A percentile compares a stretch with the other conserved stretches of the same genome.
These are phyloP conservation scores for Chironomus tepperi DNA, from an alignment of 1,140 invertebrate genomes.

Conservation along the genomic window DNA sequence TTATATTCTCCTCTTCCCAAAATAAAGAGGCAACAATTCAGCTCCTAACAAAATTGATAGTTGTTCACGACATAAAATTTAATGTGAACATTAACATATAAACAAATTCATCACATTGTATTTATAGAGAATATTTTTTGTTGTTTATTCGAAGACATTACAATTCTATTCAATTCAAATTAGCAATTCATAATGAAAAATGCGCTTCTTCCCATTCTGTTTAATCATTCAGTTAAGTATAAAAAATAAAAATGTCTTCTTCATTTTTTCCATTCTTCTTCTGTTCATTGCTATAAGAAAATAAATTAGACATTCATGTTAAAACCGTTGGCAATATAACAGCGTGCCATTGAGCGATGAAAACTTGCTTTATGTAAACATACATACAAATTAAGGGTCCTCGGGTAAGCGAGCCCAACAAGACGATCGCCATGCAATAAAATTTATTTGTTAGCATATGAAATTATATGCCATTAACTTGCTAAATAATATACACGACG, in stretches of 20 bases:
- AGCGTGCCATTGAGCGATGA: not conserved
- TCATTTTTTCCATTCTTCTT: too few species aligned
- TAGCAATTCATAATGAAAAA: constrained; percentile 16
- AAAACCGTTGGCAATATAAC: not conserved
- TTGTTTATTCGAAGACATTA: not conserved
- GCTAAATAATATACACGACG: too few species aligned
- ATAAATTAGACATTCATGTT: constrained; percentile 13
- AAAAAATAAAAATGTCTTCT: too few species aligned
- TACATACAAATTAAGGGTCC: constrained; percentile 12
- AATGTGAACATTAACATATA: constrained; percentile 15
- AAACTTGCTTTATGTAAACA: not conserved
- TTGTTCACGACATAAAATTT: constrained; percentile 10
- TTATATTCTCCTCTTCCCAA: too few species aligned
- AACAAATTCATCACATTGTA: not conserved
- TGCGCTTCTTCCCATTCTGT: not conserved
- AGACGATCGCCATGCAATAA: not conserved
- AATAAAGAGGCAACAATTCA: too few species aligned
- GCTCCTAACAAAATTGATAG: not conserved
- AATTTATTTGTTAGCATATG: constrained; percentile 14
- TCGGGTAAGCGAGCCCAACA: not conserved
- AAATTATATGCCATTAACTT: constrained; percentile 4
- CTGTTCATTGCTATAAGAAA: not conserved
- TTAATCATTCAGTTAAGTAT: constrained; percentile 7
- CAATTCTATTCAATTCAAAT: constrained; percentile 21
- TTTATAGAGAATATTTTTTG: not conserved